Conservation (phyloP, 2,113 vertebrate genomes). For the Tachycineta bicolor region DNA sequence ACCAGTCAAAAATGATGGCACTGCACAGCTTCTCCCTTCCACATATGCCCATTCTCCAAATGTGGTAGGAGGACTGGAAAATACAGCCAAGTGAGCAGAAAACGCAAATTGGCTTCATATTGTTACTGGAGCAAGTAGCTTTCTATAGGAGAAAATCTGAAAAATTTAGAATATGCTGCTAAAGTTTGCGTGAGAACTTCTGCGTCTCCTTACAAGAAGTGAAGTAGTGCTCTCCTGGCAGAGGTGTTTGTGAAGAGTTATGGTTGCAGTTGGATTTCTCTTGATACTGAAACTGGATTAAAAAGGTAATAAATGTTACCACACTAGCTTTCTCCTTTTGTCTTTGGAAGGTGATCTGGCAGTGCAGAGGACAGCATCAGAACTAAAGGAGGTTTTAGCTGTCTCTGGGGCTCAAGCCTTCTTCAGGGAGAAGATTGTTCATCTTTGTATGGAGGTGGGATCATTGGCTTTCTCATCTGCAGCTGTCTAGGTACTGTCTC, state of each 20-base stretch:
- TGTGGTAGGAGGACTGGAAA: background rate
- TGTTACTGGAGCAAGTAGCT: background rate
- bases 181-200: background rate
- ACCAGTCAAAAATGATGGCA: background rate
- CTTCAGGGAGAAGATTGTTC: background rate
- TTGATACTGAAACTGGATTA: background rate
- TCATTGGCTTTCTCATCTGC: background rate
- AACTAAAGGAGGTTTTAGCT: background rate
- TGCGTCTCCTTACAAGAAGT: background rate
- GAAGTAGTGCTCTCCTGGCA: background rate
- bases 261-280: background rate
- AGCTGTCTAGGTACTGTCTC: background rate
- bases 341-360: background rate
- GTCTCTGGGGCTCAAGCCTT: background rate
- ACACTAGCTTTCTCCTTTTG: background rate
- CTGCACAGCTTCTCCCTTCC: background rate
- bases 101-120: background rate
- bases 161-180: background rate
- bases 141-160: background rate
- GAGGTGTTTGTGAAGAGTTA: background rate
- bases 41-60: background rate
- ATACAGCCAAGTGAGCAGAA: background rate
- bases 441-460: rapidly evolving
- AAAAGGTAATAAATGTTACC: background rate
- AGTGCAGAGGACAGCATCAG: background rate